phyloP scores from a whole-genome alignment of 2,797 vertebrate genomes.

The Sparus aurata region DNA sequence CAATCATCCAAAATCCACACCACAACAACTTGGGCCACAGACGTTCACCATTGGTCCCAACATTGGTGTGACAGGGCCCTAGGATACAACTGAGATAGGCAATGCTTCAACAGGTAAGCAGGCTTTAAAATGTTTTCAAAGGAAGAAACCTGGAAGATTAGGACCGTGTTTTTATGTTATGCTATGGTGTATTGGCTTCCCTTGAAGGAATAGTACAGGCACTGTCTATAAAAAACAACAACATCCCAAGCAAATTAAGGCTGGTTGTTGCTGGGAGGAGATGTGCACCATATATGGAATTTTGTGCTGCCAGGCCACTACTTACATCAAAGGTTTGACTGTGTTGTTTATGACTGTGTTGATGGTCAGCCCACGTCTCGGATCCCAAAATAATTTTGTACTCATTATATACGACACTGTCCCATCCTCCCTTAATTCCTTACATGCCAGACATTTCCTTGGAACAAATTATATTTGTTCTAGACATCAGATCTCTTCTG shows the following conservation, averaged over 20 bases:
- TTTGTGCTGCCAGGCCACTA: constrained; percentile 46
- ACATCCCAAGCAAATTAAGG: constrained; percentile 25
- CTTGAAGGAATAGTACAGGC: constrained; percentile 23
- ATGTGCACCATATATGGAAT: constrained; percentile 62
- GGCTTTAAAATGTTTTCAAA: constrained; percentile 8
- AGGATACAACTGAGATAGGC: constrained; percentile 3
- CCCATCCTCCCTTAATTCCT: constrained; percentile 61
- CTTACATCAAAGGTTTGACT: constrained; percentile 38
- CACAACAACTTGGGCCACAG: too few species aligned
- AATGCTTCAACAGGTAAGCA: constrained; percentile 30
- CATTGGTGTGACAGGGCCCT: too few species aligned
- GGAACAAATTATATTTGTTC: not conserved
- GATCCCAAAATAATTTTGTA: constrained; percentile 62
- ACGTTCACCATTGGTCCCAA: too few species aligned
- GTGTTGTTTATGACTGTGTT: constrained; percentile 62
- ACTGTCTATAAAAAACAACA: constrained; percentile 3
- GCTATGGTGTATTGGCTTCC: constrained; percentile 23
- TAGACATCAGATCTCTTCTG: constrained; percentile 6
- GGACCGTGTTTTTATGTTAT: constrained; percentile 41
- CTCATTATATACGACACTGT: constrained; percentile 51
- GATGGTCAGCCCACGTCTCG: constrained; percentile 34
- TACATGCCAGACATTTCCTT: constrained; percentile 62
- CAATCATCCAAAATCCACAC: too few species aligned
- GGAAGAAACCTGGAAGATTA: constrained; percentile 30
- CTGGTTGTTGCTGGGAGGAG: constrained; percentile 54